phyloP scores from a whole-genome alignment of 2,888 invertebrate genomes.

The Meiosimyza platycephala region DNA sequence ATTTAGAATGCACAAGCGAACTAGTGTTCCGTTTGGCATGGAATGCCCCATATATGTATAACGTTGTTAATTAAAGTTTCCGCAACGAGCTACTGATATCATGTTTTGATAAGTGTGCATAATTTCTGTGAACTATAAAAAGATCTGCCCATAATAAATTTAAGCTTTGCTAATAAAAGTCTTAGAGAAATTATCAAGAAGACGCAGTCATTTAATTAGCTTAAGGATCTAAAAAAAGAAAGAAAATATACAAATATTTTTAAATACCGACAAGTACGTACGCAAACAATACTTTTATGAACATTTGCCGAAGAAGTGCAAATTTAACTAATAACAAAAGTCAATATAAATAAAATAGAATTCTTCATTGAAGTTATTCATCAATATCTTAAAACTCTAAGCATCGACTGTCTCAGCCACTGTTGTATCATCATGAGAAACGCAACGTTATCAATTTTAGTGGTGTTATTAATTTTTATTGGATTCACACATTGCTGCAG shows the following conservation, averaged over 20 bases:
- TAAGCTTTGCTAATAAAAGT: no score
- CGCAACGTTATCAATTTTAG: constrained; percentile 7
- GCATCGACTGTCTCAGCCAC: neutral
- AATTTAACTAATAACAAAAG: neutral
- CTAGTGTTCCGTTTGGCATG: no score
- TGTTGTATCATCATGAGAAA: constrained; percentile 8
- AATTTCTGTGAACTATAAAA: no score
- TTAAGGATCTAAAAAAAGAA: neutral
- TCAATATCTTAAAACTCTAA: neutral
- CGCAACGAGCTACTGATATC: no score
- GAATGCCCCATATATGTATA: no score
- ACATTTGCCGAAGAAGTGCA: neutral
- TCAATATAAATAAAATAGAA: neutral
- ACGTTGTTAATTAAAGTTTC: no score
- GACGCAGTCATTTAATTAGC: constrained; percentile 1
- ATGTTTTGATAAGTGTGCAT: no score
- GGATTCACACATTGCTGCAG: constrained; percentile 22
- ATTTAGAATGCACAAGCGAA: no score
- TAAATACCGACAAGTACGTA: neutral
- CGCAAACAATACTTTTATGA: neutral
- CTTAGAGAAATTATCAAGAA: neutral
- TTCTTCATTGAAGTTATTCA: neutral
- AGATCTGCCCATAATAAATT: neutral
- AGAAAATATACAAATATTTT: no score
- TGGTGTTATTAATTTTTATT: neutral